Evolutionary conservation across 1,140 invertebrate genomes (phyloP).

Genomic region (Neodiprion virginianus): DNA sequence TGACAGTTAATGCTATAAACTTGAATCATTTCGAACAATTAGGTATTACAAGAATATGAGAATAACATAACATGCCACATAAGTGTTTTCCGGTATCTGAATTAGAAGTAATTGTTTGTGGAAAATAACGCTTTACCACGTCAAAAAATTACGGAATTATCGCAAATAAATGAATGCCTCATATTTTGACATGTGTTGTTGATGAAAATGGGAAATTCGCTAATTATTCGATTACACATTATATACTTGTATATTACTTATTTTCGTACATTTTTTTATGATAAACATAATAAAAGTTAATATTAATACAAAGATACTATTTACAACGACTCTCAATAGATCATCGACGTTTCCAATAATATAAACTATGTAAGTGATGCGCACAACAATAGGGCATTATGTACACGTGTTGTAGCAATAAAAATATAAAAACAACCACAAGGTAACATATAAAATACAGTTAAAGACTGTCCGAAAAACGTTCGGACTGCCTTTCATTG

Average conservation of each 20-base stretch:
- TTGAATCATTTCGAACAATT: neutral
- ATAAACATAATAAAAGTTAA: constrained; percentile 6
- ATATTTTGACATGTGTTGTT: neutral
- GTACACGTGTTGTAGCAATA: constrained; percentile 29
- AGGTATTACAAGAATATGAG: neutral
- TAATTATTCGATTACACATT: neutral
- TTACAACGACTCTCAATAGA: constrained; percentile 34
- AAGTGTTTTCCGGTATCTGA: neutral
- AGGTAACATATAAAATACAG: constrained; percentile 19
- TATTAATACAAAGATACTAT: constrained; percentile 37
- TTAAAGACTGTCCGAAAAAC: constrained; percentile 15
- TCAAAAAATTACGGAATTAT: neutral
- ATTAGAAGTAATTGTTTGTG: neutral
- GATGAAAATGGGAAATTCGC: neutral
- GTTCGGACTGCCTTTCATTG: constrained; percentile 17
- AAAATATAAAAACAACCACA: constrained; percentile 24
- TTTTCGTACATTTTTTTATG: neutral
- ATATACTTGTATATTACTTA: constrained; percentile 12
- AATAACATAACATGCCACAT: neutral
- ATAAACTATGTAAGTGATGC: constrained; percentile 30
- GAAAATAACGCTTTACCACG: neutral
- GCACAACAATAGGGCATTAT: constrained; percentile 33
- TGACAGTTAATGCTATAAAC: neutral
- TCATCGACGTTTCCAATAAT: constrained; percentile 25
- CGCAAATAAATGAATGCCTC: neutral